Conservation (phyloP, 2,797 vertebrate species). For the Poecilia picta region DNA sequence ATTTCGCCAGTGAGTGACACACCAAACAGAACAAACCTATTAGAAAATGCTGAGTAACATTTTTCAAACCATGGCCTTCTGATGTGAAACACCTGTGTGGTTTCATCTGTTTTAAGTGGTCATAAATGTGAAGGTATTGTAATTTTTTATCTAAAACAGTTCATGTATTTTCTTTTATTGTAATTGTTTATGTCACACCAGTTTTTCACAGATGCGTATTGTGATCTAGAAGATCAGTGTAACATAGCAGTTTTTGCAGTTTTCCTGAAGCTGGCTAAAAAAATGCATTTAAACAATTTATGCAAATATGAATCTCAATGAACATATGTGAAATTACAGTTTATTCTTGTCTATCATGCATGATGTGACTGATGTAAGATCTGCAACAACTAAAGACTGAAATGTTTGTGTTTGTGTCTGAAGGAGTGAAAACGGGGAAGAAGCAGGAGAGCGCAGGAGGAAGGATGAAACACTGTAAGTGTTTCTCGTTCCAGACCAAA, state of each 20-base stretch:
- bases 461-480: slow-evolving; percentile 61
- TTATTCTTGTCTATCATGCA: slow-evolving; percentile 33
- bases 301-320: slow-evolving; percentile 44
- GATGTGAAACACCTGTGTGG: neutral
- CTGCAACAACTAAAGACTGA: slow-evolving; percentile 34
- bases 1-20: neutral
- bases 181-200: neutral
- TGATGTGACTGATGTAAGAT: slow-evolving; percentile 22
- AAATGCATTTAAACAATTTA: slow-evolving; percentile 9
- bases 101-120: neutral
- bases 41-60: neutral
- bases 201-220: neutral
- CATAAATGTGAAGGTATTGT: neutral
- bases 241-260: neutral
- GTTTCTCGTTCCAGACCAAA: slow-evolving; percentile 65
- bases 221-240: neutral
- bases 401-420: slow-evolving; percentile 41
- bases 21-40: neutral
- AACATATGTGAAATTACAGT: slow-evolving; percentile 22
- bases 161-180: neutral
- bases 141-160: neutral
- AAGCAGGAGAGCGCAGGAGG: slow-evolving; percentile 29
- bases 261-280: neutral
- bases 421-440: slow-evolving; percentile 31
- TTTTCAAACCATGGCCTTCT: neutral